Evolutionary conservation across 2,113 vertebrate genomes (phyloP).

Genomic region (Micromys minutus): DNA sequence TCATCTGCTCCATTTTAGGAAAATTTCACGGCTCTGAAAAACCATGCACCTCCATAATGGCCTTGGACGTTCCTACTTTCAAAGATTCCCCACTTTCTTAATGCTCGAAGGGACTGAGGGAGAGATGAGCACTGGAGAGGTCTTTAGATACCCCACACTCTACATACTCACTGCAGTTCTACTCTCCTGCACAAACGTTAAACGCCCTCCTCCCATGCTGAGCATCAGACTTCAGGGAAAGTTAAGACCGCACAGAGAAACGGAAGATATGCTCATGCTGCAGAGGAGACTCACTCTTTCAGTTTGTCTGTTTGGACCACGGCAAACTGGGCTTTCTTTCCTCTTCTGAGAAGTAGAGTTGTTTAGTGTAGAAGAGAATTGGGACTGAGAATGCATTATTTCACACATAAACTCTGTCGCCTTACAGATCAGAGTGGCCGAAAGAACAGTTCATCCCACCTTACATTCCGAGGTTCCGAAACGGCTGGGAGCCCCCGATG

Average conservation of each 20-base stretch:
- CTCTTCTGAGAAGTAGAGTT: neutral
- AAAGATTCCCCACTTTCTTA: neutral
- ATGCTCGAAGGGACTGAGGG: neutral
- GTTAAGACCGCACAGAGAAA: neutral
- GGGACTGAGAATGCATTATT: neutral
- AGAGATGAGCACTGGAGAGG: neutral
- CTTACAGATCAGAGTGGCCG: slow-evolving; percentile 93
- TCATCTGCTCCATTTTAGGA: slow-evolving; percentile 30
- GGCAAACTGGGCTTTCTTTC: neutral
- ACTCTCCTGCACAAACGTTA: neutral
- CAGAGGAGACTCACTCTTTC: neutral
- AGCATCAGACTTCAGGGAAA: slow-evolving; percentile 8
- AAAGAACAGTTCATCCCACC: slow-evolving; percentile 94
- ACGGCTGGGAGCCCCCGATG: slow-evolving; percentile 94
- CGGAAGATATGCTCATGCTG: neutral
- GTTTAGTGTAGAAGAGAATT: neutral
- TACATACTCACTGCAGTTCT: neutral
- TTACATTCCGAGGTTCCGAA: slow-evolving; percentile 91
- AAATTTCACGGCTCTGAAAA: neutral
- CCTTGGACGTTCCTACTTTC: slow-evolving; percentile 6
- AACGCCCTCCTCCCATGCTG: neutral
- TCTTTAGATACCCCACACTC: neutral
- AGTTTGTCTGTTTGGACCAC: neutral
- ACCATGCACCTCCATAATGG: neutral
- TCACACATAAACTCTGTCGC: neutral